Evolutionary conservation across 1,140 invertebrate genomes (phyloP).

Genomic region (Nixonia krombeini): DNA sequence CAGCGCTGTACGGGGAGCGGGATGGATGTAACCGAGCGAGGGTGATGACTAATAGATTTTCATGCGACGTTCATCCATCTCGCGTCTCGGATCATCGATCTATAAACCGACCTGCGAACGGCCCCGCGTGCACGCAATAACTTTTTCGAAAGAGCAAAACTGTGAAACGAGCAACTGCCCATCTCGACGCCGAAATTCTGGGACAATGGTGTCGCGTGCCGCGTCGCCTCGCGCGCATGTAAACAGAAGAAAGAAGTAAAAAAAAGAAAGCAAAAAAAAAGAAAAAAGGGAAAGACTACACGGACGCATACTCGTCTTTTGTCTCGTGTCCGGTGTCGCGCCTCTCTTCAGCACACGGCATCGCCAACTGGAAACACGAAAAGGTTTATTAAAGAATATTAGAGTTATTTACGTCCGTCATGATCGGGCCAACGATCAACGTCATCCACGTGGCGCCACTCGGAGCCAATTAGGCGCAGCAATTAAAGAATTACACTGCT

Average conservation of each 20-base stretch:
- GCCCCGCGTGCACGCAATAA: background rate
- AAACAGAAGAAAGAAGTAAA: too few species aligned
- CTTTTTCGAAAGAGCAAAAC: background rate
- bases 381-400: slow-evolving; percentile 45
- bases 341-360: too few species aligned
- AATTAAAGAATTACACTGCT: slow-evolving; percentile 69
- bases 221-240: too few species aligned
- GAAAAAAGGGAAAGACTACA: too few species aligned
- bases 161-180: too few species aligned
- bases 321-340: too few species aligned
- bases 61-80: slow-evolving; percentile 61
- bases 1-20: slow-evolving; percentile 45
- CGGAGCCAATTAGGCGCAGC: slow-evolving; percentile 66
- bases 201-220: too few species aligned
- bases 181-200: too few species aligned
- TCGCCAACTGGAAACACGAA: too few species aligned
- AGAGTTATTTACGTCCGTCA: slow-evolving; percentile 53
- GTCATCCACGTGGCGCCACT: slow-evolving; percentile 64
- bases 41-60: slow-evolving; percentile 69
- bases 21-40: slow-evolving; percentile 45
- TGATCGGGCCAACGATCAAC: slow-evolving; percentile 54
- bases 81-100: slow-evolving; percentile 52
- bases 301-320: too few species aligned
- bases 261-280: too few species aligned
- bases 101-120: slow-evolving; percentile 53